Conservation (phyloP, 1,140 invertebrate species). For the Metaphire vulgaris region DNA sequence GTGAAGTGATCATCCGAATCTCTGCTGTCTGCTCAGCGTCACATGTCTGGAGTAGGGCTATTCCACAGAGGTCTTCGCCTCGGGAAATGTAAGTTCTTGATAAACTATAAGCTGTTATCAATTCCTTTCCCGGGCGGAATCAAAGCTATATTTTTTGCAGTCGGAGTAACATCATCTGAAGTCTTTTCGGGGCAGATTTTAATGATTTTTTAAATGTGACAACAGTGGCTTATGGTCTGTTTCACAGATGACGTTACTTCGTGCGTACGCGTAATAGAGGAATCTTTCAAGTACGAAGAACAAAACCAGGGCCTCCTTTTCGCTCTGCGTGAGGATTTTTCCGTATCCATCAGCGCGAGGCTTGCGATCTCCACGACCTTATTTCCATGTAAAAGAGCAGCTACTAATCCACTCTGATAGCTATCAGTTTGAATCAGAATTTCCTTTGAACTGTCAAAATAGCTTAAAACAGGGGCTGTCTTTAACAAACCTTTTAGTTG, state of each 20-base stretch:
- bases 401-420: constrained; percentile 45
- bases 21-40: too few species aligned
- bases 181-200: constrained; percentile 42
- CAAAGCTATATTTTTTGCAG: constrained; percentile 51
- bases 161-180: constrained; percentile 51
- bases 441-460: constrained; percentile 33
- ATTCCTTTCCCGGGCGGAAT: constrained; percentile 48
- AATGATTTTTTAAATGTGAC: constrained; percentile 50
- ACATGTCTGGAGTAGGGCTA: too few species aligned
- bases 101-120: constrained; percentile 44
- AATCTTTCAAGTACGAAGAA: constrained; percentile 51
- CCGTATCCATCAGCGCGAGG: constrained; percentile 43
- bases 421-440: constrained; percentile 36
- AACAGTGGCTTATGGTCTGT: constrained; percentile 49
- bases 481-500: constrained; percentile 32
- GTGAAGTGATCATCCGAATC: too few species aligned
- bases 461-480: constrained; percentile 33
- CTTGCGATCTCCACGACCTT: constrained; percentile 52
- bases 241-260: constrained; percentile 27
- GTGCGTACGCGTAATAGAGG: constrained; percentile 47
- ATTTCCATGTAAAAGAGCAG: constrained; percentile 51
- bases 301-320: constrained; percentile 54
- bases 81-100: constrained; percentile 18
- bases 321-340: constrained; percentile 53
- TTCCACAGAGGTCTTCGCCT: background rate